Base-by-base conservation (phyloP, 2,113 vertebrate genomes). In the Phycodurus eques region DNA sequence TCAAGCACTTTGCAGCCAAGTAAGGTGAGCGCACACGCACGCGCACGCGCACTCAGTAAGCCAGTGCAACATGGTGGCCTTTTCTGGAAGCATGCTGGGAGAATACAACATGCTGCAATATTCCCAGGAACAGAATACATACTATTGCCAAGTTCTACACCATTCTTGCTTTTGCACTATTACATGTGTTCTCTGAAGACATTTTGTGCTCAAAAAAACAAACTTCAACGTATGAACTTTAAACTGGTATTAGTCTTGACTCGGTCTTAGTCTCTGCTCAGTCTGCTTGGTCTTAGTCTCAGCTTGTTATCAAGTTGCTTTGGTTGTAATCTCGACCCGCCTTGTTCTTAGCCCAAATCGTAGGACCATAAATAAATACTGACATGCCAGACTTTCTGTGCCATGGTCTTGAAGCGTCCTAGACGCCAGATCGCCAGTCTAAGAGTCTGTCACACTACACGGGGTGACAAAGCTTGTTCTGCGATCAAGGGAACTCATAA, bases 1-100 rank as follows among this genome's bases (percentile, higher is more conserved):
- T 75, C 59, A 76, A 76, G 49, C 35, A 66, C 64, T 66, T 66
- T 66, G 64, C 22, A 47, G 22, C 43, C 43, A 31, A 47, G 42
- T 14, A 42, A 4, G n/a, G 42, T 46, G 63, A 22, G 22, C 13
- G 2, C 63, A 27, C 20, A 33, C 19, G 9, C 39, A 11, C 35
- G 19, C 60, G 39, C 2, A 39, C 14, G 19, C 60, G 39, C 2
- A 39, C 14, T 4, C 35, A 5, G 20, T 5, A n/a, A 8, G 39
- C 15, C 20, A 17, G 14, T 35, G 33, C 14, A 61, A 35, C 14
- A 35, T 35, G 59, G 59, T 35, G 59, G 57, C 3, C 31, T 60
- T 60, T 60, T 60, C 57, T 15, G 31, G 8, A 35, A 61, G 14
- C 59, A 35, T 61, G 59, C 33, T 31, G 4, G 22, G 56, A 9